A percentile compares a stretch with the other conserved stretches of the same genome.
Evolutionary conservation across 2,888 invertebrate species (phyloP).

Genomic region (Tridacna crocea): DNA sequence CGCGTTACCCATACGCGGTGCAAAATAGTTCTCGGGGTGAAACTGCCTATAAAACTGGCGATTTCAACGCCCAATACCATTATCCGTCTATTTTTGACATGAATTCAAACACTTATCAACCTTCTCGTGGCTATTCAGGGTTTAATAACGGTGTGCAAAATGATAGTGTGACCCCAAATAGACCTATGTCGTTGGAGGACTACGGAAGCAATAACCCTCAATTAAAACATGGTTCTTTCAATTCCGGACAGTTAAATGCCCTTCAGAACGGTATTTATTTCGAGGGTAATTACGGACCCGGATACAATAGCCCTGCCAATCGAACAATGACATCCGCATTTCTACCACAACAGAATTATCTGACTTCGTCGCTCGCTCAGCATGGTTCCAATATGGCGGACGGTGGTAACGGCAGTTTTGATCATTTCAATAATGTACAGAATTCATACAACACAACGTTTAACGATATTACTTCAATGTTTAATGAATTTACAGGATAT

Average conservation of each 20-base stretch:
- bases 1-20: slow-evolving; percentile 51
- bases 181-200: slow-evolving; percentile 54
- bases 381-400: slow-evolving; percentile 63
- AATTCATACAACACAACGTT: slow-evolving; percentile 37
- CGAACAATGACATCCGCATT: slow-evolving; percentile 63
- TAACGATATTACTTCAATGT: slow-evolving; percentile 66
- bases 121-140: slow-evolving; percentile 59
- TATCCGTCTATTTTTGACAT: slow-evolving; percentile 63
- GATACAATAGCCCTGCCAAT: slow-evolving; percentile 68
- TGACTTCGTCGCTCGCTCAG: slow-evolving; percentile 40
- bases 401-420: slow-evolving; percentile 50
- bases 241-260: slow-evolving; percentile 54
- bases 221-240: slow-evolving; percentile 61
- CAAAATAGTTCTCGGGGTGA: slow-evolving; percentile 55
- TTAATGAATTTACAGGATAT: slow-evolving; percentile 66
- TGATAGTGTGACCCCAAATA: slow-evolving; percentile 54
- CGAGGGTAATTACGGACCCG: slow-evolving; percentile 70
- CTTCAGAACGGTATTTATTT: slow-evolving; percentile 63
- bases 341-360: slow-evolving; percentile 60
- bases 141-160: slow-evolving; percentile 61
- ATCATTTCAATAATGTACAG: slow-evolving; percentile 51
- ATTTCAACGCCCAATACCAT: slow-evolving; percentile 60
- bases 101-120: slow-evolving; percentile 65
- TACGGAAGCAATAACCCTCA: slow-evolving; percentile 56
- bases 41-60: slow-evolving; percentile 59